Percentiles rank a stretch among this genome's conserved stretches.
phyloP scores from a whole-genome alignment of 2,113 vertebrate species.

The Rhadina sibilatrix region DNA sequence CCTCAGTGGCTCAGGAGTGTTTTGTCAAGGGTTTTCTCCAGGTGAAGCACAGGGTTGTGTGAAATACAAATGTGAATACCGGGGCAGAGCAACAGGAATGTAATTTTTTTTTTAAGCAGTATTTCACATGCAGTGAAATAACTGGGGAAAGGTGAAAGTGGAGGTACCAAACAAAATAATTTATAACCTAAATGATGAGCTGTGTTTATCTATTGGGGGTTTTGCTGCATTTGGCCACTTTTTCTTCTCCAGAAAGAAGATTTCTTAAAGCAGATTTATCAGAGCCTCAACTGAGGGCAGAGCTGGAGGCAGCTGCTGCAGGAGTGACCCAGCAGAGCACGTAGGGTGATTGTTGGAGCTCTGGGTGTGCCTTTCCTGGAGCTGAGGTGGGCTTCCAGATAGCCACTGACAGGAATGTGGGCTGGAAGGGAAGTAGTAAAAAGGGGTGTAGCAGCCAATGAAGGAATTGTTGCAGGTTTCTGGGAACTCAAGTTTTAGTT shows the following conservation, averaged over 20 bases:
- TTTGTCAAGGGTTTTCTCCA: not conserved
- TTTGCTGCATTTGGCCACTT: not conserved
- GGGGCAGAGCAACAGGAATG: not conserved
- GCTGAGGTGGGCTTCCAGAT: conserved; percentile 19
- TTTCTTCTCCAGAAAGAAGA: not conserved
- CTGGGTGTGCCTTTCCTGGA: conserved; percentile 56
- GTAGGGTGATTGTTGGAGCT: conserved; percentile 23
- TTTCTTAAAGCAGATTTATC: not conserved
- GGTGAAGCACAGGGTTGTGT: not conserved
- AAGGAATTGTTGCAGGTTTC: not conserved
- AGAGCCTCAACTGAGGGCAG: not conserved
- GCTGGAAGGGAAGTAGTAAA: conserved; percentile 34
- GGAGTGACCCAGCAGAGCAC: not conserved
- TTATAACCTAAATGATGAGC: not conserved
- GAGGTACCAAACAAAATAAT: not conserved
- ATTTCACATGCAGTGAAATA: not conserved
- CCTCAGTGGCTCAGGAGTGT: not conserved
- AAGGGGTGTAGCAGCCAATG: conserved; percentile 6
- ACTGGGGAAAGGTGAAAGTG: not conserved
- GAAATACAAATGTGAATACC: not conserved
- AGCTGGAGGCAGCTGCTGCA: not conserved
- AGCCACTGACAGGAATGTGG: not conserved
- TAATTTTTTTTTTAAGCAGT: not conserved
- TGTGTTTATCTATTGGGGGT: not conserved
- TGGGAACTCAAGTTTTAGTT: not conserved